A percentile compares a stretch with the other conserved stretches of the same genome.
Conservation (phyloP, 2,888 invertebrate species). For the Conchocele bisecta region DNA sequence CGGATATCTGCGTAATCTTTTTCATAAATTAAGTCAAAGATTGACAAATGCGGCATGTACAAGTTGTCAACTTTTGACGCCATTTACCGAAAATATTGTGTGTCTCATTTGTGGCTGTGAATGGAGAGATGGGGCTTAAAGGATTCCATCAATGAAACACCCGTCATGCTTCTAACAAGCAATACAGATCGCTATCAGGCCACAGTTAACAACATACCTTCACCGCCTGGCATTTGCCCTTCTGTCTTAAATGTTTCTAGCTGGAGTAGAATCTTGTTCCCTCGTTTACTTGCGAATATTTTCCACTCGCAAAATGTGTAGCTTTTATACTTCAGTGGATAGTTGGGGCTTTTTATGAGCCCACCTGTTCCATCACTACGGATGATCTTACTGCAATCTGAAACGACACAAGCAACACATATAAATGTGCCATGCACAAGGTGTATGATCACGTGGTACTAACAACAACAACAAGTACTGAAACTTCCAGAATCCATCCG, state of each 20-base stretch:
- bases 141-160: too few relatives aligned
- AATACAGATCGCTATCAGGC: too few relatives aligned
- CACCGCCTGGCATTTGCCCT: constrained; percentile 92
- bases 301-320: constrained; percentile 95
- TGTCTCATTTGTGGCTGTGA: too few relatives aligned
- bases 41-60: neutral
- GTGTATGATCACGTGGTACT: too few relatives aligned
- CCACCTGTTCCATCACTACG: constrained; percentile 83
- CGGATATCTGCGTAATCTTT: neutral
- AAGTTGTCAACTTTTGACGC: neutral
- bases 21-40: neutral
- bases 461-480: too few relatives aligned
- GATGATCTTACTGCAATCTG: constrained; percentile 96
- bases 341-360: constrained; percentile 93
- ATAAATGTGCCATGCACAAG: too few relatives aligned
- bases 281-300: constrained; percentile 91
- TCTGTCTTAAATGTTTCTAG: constrained; percentile 96
- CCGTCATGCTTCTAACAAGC: too few relatives aligned
- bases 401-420: too few relatives aligned
- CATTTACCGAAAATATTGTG: too few relatives aligned
- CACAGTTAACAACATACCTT: neutral
- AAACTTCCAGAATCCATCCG: too few relatives aligned
- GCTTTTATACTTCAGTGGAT: constrained; percentile 92
- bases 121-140: too few relatives aligned
- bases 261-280: constrained; percentile 94